Evolutionary conservation across 2,113 vertebrate genomes (phyloP).

Genomic region (Neoarius graeffei): DNA sequence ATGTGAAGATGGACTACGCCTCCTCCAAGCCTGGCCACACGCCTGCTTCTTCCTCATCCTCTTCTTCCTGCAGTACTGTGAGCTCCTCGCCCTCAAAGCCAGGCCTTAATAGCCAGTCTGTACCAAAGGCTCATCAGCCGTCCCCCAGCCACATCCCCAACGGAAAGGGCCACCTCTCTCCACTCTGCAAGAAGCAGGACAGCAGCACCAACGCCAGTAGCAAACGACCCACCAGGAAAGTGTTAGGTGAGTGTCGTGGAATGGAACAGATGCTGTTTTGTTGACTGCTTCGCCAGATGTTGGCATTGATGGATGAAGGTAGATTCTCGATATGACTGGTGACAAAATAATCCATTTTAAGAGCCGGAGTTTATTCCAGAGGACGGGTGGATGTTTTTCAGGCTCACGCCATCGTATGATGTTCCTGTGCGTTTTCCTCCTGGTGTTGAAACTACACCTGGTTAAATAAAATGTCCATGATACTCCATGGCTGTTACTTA

Average conservation of each 20-base stretch:
- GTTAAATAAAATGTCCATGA: background rate
- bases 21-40: constrained; percentile 84
- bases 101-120: constrained; percentile 98
- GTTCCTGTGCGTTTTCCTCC: background rate
- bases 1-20: constrained; percentile 88
- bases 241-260: constrained; percentile 79
- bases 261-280: background rate
- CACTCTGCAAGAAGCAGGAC: constrained; percentile 92
- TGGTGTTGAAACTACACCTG: background rate
- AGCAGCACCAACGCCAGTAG: constrained; percentile 81
- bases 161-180: constrained; percentile 91
- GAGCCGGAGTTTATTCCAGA: background rate
- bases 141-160: constrained; percentile 94
- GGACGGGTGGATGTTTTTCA: background rate
- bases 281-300: background rate
- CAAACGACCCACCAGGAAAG: constrained; percentile 93
- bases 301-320: background rate
- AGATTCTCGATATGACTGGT: background rate
- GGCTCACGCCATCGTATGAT: background rate
- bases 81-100: constrained; percentile 93
- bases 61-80: constrained; percentile 94
- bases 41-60: constrained; percentile 83
- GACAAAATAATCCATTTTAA: background rate
- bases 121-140: constrained; percentile 99
- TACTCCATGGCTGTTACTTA: background rate